Evolutionary conservation across 1,140 invertebrate genomes (phyloP).

Genomic region (Liolophura sinensis): DNA sequence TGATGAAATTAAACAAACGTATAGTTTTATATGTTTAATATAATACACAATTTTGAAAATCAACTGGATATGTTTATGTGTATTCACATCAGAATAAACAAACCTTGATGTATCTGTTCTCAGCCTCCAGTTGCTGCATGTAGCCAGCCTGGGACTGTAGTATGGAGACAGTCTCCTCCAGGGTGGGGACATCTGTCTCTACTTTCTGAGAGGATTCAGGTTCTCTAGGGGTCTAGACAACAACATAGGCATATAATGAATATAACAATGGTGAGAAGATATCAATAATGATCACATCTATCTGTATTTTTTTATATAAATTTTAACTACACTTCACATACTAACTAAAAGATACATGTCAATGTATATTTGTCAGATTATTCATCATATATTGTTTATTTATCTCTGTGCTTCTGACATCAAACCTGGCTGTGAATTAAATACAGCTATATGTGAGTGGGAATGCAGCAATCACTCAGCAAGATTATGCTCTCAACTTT

Average conservation of each 20-base stretch:
- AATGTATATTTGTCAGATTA: too few relatives aligned
- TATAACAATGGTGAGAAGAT: neutral
- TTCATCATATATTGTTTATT: too few relatives aligned
- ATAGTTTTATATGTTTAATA: neutral
- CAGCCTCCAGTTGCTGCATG: slow-evolving; percentile 36
- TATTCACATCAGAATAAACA: neutral
- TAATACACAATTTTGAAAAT: neutral
- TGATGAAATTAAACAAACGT: neutral
- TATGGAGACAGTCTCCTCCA: slow-evolving; percentile 31
- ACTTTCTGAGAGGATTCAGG: neutral
- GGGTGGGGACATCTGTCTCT: slow-evolving; percentile 8
- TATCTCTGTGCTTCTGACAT: too few relatives aligned
- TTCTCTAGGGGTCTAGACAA: slow-evolving; percentile 7
- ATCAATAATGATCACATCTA: neutral
- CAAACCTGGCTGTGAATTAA: too few relatives aligned
- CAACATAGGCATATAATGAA: slow-evolving; percentile 8
- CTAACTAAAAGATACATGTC: too few relatives aligned
- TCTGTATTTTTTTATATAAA: slow-evolving; percentile 1
- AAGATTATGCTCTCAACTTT: too few relatives aligned
- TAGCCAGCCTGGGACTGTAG: slow-evolving; percentile 32
- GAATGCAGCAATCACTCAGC: too few relatives aligned
- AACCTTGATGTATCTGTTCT: slow-evolving; percentile 43
- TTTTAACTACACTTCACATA: too few relatives aligned
- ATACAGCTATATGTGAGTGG: too few relatives aligned
- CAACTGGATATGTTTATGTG: too few relatives aligned